Evolutionary conservation across 2,888 invertebrate species (phyloP).

Genomic region (Plemyria rubiginata): DNA sequence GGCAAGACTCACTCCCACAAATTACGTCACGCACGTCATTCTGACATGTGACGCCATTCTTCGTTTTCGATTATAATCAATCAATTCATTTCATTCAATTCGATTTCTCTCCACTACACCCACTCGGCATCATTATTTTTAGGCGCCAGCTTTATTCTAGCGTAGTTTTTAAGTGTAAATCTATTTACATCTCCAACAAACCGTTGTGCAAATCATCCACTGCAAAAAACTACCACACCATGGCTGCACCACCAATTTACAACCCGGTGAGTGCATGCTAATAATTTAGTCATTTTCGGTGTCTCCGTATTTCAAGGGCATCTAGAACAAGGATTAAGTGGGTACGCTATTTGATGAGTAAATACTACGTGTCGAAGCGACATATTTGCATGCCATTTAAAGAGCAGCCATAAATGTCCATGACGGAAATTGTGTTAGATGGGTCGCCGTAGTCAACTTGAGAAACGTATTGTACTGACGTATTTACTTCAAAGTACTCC

Average conservation of each 20-base stretch:
- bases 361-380: slow-evolving; percentile 48
- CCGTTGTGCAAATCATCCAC: slow-evolving; percentile 26
- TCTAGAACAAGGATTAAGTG: slow-evolving; percentile 50
- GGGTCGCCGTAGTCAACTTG: not conserved
- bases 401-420: slow-evolving; percentile 25
- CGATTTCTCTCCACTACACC: too few relatives aligned
- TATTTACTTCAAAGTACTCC: not conserved
- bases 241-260: slow-evolving; percentile 72
- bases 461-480: not conserved
- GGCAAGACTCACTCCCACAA: too few relatives aligned
- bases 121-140: slow-evolving; percentile 54
- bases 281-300: slow-evolving; percentile 37
- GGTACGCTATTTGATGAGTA: slow-evolving; percentile 50
- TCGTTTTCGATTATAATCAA: slow-evolving; percentile 18
- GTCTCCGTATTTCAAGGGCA: slow-evolving; percentile 62
- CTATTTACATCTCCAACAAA: slow-evolving; percentile 34
- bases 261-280: slow-evolving; percentile 66
- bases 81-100: slow-evolving; percentile 30
- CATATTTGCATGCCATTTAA: slow-evolving; percentile 31
- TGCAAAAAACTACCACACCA: slow-evolving; percentile 44
- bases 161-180: slow-evolving; percentile 49
- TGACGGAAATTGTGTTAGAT: not conserved
- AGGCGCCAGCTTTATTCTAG: slow-evolving; percentile 56
- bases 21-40: slow-evolving; percentile 2
- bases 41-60: slow-evolving; percentile 63